Evolutionary conservation across 1,140 invertebrate genomes (phyloP), one percentile per base, ranked within the genome.

Genomic region (Eueides isabella): DNA sequence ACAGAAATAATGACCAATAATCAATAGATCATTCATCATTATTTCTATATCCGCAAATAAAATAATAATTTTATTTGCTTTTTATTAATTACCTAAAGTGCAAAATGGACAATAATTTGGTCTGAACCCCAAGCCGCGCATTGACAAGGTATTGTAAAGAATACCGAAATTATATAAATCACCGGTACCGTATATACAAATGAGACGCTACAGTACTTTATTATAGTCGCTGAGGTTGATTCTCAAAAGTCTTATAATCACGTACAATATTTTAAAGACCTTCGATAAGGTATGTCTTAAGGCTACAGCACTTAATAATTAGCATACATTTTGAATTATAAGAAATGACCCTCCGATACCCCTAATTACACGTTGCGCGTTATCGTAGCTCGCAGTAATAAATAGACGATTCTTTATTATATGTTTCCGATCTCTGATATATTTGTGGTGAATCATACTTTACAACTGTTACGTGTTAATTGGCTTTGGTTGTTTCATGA

Each of bases 311-410:
- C 84, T 78, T 87, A 87, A 89, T 91, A 90, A 92, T 92, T 92
- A 91, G 85, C 89, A 89, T 92, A 84, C 88, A 92, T 91, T 92
- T 89, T 89, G 87, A 90, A 89, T 88, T 92, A 92, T 90, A 84
- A 83, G 81, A 89, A 92, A 89, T 85, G 85, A 85, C 84, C 86
- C 79, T 74, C 76, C 84, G 76, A 86, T 85, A 80, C 74, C 76
- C 81, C 81, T 92, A 91, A 92, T 92, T 90, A 87, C 82, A 84
- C 70, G 85, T 82, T 89, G 67, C 74, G 71, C 78, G 71, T 77
- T 82, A 80, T 80, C 73, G 80, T 12, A 72, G 70, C 63, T 74
- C 70, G 55, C 67, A 38, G 83, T 89, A 90, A 91, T 88, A 82
- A 86, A 89, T 89, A 89, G 83, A 77, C 83, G 76, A 77, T 81